Percentiles rank a stretch among this genome's conserved stretches.
Evolutionary conservation across 2,797 vertebrate species (phyloP).

Genomic region (Esox lucius): DNA sequence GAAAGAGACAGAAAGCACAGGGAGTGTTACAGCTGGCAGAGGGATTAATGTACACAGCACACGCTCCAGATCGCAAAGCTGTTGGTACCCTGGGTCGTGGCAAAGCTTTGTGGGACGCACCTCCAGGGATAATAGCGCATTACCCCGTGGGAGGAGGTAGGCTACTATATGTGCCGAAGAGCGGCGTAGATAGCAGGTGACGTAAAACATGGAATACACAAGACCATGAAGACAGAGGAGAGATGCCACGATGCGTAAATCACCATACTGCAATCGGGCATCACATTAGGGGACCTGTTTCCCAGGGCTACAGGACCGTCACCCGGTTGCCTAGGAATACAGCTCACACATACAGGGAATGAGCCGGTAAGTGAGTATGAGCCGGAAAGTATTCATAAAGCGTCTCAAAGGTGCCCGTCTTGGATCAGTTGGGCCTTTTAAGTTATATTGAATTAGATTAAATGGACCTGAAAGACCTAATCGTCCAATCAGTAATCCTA

Average conservation of each 20-base stretch:
- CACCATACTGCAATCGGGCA: neutral
- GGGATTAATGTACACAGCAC: neutral
- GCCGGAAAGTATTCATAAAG: neutral
- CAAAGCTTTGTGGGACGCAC: neutral
- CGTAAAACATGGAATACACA: neutral
- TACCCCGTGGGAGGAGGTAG: neutral
- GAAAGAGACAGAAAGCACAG: slow-evolving; percentile 13
- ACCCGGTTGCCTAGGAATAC: slow-evolving; percentile 11
- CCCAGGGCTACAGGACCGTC: neutral
- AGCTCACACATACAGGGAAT: neutral
- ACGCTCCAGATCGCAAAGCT: neutral
- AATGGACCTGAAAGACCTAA: neutral
- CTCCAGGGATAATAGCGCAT: neutral
- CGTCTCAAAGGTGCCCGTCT: neutral
- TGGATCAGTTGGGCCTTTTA: neutral
- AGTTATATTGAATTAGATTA: neutral
- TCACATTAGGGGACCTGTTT: neutral
- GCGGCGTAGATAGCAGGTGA: too few species aligned
- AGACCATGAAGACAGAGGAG: neutral
- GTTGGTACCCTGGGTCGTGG: neutral
- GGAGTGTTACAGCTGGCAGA: slow-evolving; percentile 42
- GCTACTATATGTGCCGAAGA: neutral
- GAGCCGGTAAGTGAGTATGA: neutral
- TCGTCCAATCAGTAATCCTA: neutral
- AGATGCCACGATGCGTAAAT: neutral